phyloP scores from a whole-genome alignment of 2,797 vertebrate genomes.

The Anableps anableps region DNA sequence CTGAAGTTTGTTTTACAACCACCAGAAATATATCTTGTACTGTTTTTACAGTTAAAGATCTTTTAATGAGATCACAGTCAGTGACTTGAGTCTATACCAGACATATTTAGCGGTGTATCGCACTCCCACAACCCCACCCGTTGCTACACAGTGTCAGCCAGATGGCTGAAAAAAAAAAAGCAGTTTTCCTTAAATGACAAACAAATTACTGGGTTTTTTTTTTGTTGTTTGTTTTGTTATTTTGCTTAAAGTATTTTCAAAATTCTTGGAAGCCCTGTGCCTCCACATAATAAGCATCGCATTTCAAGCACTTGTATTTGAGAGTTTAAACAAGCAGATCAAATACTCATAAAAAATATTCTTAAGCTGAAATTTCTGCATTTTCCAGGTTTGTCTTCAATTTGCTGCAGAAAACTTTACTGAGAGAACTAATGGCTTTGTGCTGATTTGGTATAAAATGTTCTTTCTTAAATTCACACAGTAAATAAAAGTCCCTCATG shows the following conservation, averaged over 20 bases:
- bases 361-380: not conserved
- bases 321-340: not conserved
- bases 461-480: not conserved
- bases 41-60: not conserved
- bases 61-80: not conserved
- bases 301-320: too few species aligned
- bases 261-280: too few species aligned
- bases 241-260: too few species aligned
- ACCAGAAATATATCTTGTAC: not conserved
- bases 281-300: too few species aligned
- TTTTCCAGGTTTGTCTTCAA: too few species aligned
- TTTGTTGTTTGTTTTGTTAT: too few species aligned
- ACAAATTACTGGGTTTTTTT: too few species aligned
- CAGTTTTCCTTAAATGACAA: too few species aligned
- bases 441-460: conserved; percentile 5
- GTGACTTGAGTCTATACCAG: not conserved
- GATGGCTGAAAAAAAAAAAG: too few species aligned
- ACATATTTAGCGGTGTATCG: not conserved
- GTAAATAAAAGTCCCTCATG: conserved; percentile 25
- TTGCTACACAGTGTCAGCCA: not conserved
- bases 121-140: not conserved
- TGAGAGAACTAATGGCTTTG: not conserved
- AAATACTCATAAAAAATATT: not conserved
- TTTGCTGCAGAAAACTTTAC: not conserved
- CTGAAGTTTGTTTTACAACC: not conserved